These are phyloP conservation scores for human (Homo sapiens) DNA, from an alignment of 2,113 vertebrate genomes.

Conservation along the genomic window DNA sequence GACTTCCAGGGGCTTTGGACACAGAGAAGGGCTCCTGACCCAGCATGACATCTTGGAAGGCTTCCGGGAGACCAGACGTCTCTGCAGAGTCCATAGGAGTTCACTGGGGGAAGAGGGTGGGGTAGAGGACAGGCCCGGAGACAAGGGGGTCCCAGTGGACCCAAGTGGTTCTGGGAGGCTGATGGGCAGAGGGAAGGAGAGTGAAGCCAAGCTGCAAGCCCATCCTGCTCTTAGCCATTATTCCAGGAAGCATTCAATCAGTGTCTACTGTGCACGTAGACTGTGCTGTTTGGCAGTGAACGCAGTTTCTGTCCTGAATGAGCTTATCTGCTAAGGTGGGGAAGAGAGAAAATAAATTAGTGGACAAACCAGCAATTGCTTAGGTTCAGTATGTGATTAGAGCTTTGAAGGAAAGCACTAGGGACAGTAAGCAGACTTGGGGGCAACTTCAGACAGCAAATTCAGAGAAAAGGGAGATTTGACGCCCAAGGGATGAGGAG, in stretches of 20 bases:
- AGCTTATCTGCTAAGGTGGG: neutral
- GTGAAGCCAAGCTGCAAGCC: neutral
- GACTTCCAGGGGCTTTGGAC: neutral
- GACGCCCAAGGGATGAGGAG: accelerated
- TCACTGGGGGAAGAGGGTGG: neutral
- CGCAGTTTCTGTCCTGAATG: neutral
- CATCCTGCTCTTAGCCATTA: accelerated
- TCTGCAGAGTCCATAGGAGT: neutral
- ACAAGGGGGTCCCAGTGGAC: neutral
- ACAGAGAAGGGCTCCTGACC: neutral
- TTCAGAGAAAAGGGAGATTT: neutral
- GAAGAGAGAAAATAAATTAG: neutral
- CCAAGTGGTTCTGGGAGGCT: neutral
- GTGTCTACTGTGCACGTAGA: accelerated
- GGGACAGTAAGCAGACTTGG: neutral
- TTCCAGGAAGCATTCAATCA: accelerated
- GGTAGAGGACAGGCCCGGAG: neutral
- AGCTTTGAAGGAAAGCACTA: neutral
- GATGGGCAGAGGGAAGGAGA: too few relatives aligned
- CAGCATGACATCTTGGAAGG: neutral
- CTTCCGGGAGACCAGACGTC: neutral
- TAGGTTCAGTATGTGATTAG: accelerated
- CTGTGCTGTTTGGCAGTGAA: neutral
- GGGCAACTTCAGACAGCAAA: accelerated
- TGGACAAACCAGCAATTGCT: neutral